Percentiles rank a stretch among this genome's conserved stretches.
These are phyloP conservation scores for Dendronephthya gigantea DNA, from an alignment of 64 coral and sea anemone genomes.

Conservation along the genomic window DNA sequence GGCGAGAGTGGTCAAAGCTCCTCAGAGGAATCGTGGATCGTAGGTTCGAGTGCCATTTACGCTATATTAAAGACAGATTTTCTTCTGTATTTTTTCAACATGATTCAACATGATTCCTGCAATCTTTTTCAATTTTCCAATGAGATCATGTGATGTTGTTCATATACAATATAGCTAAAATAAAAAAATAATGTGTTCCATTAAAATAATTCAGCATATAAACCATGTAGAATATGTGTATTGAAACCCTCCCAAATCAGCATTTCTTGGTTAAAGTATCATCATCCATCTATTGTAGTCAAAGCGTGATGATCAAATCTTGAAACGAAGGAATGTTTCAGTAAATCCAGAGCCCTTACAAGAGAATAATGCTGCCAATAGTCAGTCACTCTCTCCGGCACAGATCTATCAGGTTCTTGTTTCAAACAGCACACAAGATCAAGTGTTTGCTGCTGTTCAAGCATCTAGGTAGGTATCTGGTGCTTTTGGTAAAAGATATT, in stretches of 20 bases:
- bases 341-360: constrained; percentile 41
- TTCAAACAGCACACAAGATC: constrained; percentile 11
- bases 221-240: too few species aligned
- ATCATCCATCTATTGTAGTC: constrained; percentile 2
- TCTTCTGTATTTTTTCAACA: not conserved
- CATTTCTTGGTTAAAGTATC: not conserved
- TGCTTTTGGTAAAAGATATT: too few species aligned
- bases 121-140: too few species aligned
- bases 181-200: too few species aligned
- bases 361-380: constrained; percentile 41
- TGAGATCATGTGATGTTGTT: too few species aligned
- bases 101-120: too few species aligned
- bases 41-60: not conserved
- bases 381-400: not conserved
- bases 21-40: not conserved
- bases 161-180: too few species aligned
- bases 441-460: constrained; percentile 45
- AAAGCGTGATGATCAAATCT: constrained; percentile 56
- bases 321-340: constrained; percentile 58
- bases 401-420: constrained; percentile 28
- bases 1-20: not conserved
- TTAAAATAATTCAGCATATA: too few species aligned
- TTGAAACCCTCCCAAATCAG: too few species aligned
- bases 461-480: constrained; percentile 39
- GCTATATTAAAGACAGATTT: not conserved